Evolutionary conservation across 2,113 vertebrate genomes (phyloP), one percentile per base, ranked within the genome.

Genomic region (Entelurus aequoreus): DNA sequence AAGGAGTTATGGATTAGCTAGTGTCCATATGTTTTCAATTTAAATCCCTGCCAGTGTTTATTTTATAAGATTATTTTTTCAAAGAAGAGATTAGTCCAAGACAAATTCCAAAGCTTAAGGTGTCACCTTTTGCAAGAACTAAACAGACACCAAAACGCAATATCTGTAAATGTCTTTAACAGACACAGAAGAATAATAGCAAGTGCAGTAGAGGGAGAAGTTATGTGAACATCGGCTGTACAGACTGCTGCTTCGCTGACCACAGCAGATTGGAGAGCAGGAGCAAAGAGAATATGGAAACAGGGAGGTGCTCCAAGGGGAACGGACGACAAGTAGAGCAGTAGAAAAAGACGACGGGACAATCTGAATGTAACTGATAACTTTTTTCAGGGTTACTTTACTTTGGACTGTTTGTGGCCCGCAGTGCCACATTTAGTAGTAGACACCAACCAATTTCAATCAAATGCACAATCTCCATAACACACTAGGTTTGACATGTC

Each of bases 261-360:
- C 84, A 72, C 86, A 82, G 69, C 70, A 80, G 75, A 84, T 80
- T 84, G 82, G 59, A 78, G 79, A 75, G 81, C 68, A 62, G 66
- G 63, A 65, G 77, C 50, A 44, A 54, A 61, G 69, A 63, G 77
- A 83, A 80, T 81, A 75, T 84, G 80, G 81, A 87, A 85, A 85
- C 79, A 81, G 77, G 85, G 87, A 85, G 84, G 69, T 75, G 83
- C 85, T 84, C 74, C 63, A 28, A 28, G 3, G 38, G 38, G 68
- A 74, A 78, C 68, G 16, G 38, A 38, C n/a, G 49, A 66, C 65
- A 74, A 68, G n/a, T 4, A 71, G 60, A 56, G 48, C 8, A 13
- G 55, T 60, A 72, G 71, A 65, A 8, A 60, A 51, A 65, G 21
- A 72, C 67, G 48, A 48, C 63, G 75, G 52, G 65, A 82, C 76